These are phyloP conservation scores for Papilio aristodemus DNA, from an alignment of 1,140 invertebrate species.

Conservation along the genomic window DNA sequence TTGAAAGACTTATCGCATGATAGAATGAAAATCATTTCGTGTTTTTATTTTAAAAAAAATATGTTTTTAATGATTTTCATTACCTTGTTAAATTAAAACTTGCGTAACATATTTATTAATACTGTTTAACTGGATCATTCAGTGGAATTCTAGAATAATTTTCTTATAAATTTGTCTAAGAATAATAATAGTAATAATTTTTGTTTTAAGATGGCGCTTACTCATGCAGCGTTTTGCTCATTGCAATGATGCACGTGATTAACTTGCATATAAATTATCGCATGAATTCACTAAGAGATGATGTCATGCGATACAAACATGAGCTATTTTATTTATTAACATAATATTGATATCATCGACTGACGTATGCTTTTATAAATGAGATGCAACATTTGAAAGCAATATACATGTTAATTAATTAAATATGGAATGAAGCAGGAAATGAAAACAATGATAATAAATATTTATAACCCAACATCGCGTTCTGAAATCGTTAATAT, in stretches of 20 bases:
- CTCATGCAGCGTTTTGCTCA: conserved; percentile 8
- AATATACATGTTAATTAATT: too few relatives aligned
- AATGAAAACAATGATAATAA: background rate
- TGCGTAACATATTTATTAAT: too few relatives aligned
- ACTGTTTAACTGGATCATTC: too few relatives aligned
- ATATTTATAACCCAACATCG: background rate
- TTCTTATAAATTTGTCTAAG: background rate
- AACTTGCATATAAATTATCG: conserved; percentile 8
- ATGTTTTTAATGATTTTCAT: too few relatives aligned
- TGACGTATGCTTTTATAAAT: background rate
- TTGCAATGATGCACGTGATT: conserved; percentile 5
- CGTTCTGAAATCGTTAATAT: background rate
- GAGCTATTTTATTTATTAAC: background rate
- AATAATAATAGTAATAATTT: background rate
- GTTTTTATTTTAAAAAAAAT: too few relatives aligned
- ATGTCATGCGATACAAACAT: conserved; percentile 1
- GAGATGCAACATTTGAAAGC: background rate
- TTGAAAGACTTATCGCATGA: too few relatives aligned
- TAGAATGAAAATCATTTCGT: too few relatives aligned
- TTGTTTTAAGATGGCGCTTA: conserved; percentile 12
- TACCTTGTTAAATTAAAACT: too few relatives aligned
- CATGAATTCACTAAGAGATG: background rate
- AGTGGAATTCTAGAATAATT: too few relatives aligned
- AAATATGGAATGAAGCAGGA: background rate
- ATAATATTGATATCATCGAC: background rate